Evolutionary conservation across 2,113 vertebrate genomes (phyloP).

Genomic region (Eira barbara): DNA sequence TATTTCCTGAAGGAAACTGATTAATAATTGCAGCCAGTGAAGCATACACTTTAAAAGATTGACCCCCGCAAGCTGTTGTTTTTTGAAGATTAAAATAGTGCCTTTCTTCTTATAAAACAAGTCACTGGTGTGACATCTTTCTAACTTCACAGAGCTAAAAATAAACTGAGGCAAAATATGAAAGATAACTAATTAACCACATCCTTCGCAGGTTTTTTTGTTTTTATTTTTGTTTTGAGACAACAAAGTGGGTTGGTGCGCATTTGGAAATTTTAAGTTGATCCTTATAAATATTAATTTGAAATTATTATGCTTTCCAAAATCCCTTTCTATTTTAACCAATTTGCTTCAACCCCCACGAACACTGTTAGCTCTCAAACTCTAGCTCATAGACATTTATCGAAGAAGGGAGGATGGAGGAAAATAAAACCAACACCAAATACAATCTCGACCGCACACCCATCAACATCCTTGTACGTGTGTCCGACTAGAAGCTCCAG

Average conservation of each 20-base stretch:
- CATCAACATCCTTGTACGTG: background rate
- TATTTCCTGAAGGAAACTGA: slow-evolving; percentile 84
- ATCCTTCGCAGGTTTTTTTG: slow-evolving; percentile 64
- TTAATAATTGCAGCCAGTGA: slow-evolving; percentile 85
- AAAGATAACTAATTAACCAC: slow-evolving; percentile 78
- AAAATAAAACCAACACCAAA: background rate
- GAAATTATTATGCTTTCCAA: slow-evolving; percentile 45
- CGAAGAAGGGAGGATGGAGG: background rate
- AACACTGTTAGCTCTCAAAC: background rate
- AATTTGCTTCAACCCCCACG: background rate
- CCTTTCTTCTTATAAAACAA: slow-evolving; percentile 67
- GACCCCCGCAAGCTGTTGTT: slow-evolving; percentile 81
- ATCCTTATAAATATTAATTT: slow-evolving; percentile 11
- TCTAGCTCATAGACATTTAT: background rate
- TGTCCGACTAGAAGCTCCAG: background rate
- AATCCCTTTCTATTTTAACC: slow-evolving; percentile 21
- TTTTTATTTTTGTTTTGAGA: slow-evolving; percentile 56
- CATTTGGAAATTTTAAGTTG: slow-evolving; percentile 42
- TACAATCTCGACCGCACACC: background rate
- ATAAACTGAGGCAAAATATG: slow-evolving; percentile 72
- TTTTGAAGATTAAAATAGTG: slow-evolving; percentile 80
- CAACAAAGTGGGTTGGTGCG: slow-evolving; percentile 61
- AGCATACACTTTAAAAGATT: slow-evolving; percentile 82
- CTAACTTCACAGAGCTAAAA: slow-evolving; percentile 71
- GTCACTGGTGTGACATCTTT: slow-evolving; percentile 71